phyloP scores from a whole-genome alignment of 2,888 invertebrate species.

The Diachrysia chrysitis region DNA sequence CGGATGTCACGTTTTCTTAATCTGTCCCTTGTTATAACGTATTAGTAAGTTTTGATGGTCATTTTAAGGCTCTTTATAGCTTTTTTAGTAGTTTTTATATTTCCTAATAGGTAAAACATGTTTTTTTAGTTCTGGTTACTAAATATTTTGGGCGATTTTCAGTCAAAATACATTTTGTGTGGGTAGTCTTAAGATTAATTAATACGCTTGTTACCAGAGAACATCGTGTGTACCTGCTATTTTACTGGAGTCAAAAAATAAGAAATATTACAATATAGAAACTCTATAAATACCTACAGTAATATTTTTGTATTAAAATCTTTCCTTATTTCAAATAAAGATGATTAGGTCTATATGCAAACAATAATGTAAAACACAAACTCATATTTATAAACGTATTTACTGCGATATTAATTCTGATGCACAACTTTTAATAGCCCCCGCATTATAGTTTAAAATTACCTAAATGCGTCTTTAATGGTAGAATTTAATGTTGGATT shows the following conservation, averaged over 20 bases:
- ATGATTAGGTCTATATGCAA: conserved; percentile 21
- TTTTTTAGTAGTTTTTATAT: conserved; percentile 1
- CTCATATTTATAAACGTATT: conserved; percentile 30
- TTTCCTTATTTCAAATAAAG: neutral
- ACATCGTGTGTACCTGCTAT: too few species aligned
- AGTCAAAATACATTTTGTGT: too few species aligned
- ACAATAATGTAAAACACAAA: conserved; percentile 34
- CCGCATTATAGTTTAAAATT: conserved; percentile 54
- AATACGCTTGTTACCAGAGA: too few species aligned
- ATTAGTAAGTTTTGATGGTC: conserved; percentile 36
- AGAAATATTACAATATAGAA: too few species aligned
- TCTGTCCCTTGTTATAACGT: conserved; percentile 58
- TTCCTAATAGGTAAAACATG: too few species aligned
- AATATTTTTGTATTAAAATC: neutral
- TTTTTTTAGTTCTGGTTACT: neutral
- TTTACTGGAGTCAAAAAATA: too few species aligned
- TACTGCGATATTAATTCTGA: conserved; percentile 40
- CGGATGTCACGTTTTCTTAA: conserved; percentile 70
- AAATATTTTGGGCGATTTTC: too few species aligned
- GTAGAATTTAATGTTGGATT: conserved; percentile 55
- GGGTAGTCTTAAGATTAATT: too few species aligned
- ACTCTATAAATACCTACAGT: too few species aligned
- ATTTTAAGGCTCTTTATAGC: neutral
- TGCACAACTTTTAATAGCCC: conserved; percentile 48
- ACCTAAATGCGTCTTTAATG: conserved; percentile 65